A percentile compares a stretch with the other conserved stretches of the same genome.
Conservation (phyloP, 1,140 invertebrate genomes). For the Macrostomum lignano region DNA sequence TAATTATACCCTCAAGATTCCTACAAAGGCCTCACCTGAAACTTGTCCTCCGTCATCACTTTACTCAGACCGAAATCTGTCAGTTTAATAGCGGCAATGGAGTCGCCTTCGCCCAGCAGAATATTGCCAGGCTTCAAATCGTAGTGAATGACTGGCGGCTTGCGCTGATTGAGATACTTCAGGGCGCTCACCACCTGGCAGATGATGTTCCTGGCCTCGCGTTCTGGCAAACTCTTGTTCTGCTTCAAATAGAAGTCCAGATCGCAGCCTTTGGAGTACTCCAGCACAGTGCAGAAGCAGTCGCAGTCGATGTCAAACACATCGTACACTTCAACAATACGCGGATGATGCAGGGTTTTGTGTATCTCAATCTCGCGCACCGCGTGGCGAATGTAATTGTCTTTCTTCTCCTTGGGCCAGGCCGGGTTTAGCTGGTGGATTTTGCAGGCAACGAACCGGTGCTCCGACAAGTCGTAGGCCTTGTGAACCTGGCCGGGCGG, state of each 20-base stretch:
- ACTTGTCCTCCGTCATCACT: constrained; percentile 95
- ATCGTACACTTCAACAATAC: constrained; percentile 90
- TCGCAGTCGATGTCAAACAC: constrained; percentile 99
- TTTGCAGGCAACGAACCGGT: constrained; percentile 94
- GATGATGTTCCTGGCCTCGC: constrained; percentile 86
- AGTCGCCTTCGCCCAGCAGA: constrained; percentile 33
- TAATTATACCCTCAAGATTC: no score
- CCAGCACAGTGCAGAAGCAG: constrained; percentile 86
- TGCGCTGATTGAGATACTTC: constrained; percentile 97
- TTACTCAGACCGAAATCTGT: constrained; percentile 97
- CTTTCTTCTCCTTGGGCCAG: constrained; percentile 99
- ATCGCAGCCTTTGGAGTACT: constrained; percentile 99
- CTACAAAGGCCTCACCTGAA: no score
- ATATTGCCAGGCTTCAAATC: constrained; percentile 80
- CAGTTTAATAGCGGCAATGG: constrained; percentile 63
- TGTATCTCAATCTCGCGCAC: constrained; percentile 97
- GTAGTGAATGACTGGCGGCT: constrained; percentile 96
- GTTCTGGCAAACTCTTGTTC: constrained; percentile 92
- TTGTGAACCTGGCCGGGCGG: constrained; percentile 98
- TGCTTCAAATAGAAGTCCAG: constrained; percentile 98
- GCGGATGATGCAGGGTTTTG: constrained; percentile 82
- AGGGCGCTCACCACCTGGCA: constrained; percentile 79
- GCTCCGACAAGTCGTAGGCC: constrained; percentile 80
- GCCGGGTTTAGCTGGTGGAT: constrained; percentile 98
- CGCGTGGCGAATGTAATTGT: constrained; percentile 73